These are phyloP conservation scores for Thunnus maccoyii DNA, from an alignment of 2,113 vertebrate genomes.

Conservation along the genomic window DNA sequence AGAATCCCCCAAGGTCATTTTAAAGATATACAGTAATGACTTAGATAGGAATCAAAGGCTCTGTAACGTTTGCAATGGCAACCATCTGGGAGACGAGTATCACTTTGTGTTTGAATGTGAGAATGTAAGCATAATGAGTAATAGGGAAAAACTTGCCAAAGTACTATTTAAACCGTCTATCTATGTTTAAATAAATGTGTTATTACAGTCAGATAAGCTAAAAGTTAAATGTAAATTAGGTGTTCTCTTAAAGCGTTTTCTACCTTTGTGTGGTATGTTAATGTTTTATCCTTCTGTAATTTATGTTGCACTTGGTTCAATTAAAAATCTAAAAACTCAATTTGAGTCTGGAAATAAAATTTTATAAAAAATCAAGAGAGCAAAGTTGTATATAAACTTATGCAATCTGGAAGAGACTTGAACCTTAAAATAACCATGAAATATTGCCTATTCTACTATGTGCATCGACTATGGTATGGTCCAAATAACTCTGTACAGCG, in stretches of 20 bases:
- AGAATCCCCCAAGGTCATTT: neutral
- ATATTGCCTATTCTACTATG: constrained; percentile 38
- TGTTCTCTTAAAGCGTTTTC: neutral
- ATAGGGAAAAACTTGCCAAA: neutral
- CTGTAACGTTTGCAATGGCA: constrained; percentile 17
- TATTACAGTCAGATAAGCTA: neutral
- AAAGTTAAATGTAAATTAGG: neutral
- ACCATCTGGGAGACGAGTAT: constrained; percentile 9
- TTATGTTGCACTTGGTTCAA: neutral
- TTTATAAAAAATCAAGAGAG: constrained; percentile 6
- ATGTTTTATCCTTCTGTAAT: neutral
- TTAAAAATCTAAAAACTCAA: neutral
- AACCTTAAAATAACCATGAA: constrained; percentile 3
- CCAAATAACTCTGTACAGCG: constrained; percentile 56
- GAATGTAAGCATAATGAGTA: neutral
- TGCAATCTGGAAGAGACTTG: constrained; percentile 20
- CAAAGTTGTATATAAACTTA: constrained; percentile 35
- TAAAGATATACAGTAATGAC: neutral
- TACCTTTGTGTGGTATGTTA: neutral
- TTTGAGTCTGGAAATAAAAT: neutral
- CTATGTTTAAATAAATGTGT: constrained; percentile 12
- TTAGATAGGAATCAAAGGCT: constrained; percentile 16
- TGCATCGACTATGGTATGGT: constrained; percentile 22
- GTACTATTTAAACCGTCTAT: neutral
- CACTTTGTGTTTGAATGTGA: constrained; percentile 12